These are phyloP conservation scores for Diplodus puntazzo DNA, from an alignment of 2,797 vertebrate genomes.

Conservation along the genomic window DNA sequence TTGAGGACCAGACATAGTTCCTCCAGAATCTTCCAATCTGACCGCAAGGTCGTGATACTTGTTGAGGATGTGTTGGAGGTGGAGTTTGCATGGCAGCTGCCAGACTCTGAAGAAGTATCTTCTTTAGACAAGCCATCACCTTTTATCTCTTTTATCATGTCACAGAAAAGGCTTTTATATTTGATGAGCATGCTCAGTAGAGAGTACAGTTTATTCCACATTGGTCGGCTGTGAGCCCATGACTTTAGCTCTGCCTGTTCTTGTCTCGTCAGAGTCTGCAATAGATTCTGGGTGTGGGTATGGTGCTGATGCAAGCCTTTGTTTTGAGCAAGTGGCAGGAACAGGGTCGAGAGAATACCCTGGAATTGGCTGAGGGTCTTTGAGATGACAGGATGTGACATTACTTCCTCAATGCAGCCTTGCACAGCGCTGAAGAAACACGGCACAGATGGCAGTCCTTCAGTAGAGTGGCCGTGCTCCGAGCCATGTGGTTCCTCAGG, in stretches of 20 bases:
- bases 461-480: constrained; percentile 9
- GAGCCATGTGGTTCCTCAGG: constrained; percentile 48
- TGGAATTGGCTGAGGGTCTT: constrained; percentile 74
- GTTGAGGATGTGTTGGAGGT: constrained; percentile 23
- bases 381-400: constrained; percentile 70
- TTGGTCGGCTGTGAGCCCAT: constrained; percentile 66
- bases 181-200: constrained; percentile 66
- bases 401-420: constrained; percentile 80
- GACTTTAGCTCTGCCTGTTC: constrained; percentile 63
- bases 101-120: constrained; percentile 36
- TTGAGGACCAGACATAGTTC: constrained; percentile 82
- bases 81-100: constrained; percentile 39
- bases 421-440: constrained; percentile 81
- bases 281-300: constrained; percentile 33
- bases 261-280: constrained; percentile 51
- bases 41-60: neutral
- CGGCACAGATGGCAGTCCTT: constrained; percentile 68
- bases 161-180: constrained; percentile 62
- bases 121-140: constrained; percentile 39
- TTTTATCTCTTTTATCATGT: constrained; percentile 58
- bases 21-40: constrained; percentile 83
- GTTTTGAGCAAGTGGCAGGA: constrained; percentile 31
- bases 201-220: constrained; percentile 75
- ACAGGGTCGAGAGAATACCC: constrained; percentile 57
- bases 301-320: constrained; percentile 4